Evolutionary conservation across 2,113 vertebrate species (phyloP).

Genomic region (Cathartes aura): DNA sequence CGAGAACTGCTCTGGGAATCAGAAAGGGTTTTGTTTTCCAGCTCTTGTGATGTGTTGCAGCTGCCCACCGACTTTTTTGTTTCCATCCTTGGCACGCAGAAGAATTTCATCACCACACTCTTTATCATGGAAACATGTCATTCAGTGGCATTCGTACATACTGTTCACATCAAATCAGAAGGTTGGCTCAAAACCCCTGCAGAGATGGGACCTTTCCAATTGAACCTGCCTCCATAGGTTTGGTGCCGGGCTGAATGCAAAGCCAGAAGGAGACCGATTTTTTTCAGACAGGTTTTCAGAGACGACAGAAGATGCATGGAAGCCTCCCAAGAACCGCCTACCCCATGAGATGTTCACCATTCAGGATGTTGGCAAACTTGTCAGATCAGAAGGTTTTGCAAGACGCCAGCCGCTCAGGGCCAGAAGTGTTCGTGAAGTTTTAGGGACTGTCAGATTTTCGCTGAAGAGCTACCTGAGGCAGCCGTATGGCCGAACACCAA

Average conservation of each 20-base stretch:
- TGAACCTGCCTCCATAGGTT: conserved; percentile 60
- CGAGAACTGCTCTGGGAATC: background rate
- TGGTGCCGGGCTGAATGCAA: conserved; percentile 15
- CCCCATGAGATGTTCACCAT: conserved; percentile 62
- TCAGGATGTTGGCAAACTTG: conserved; percentile 66
- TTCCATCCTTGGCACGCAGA: conserved; percentile 46
- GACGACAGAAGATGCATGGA: conserved; percentile 64
- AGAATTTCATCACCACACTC: conserved; percentile 62
- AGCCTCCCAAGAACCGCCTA: conserved; percentile 66
- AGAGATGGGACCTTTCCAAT: conserved; percentile 59
- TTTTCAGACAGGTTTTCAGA: conserved; percentile 63
- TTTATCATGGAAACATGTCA: conserved; percentile 70
- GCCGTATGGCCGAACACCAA: conserved; percentile 51
- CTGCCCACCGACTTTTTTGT: conserved; percentile 67
- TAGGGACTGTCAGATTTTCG: conserved; percentile 39
- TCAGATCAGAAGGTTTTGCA: conserved; percentile 69
- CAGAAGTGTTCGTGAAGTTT: conserved; percentile 58
- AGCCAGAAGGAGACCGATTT: conserved; percentile 60
- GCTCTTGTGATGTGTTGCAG: conserved; percentile 61
- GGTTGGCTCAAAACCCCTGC: conserved; percentile 47
- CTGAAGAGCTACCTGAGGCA: conserved; percentile 65
- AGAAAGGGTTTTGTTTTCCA: conserved; percentile 37
- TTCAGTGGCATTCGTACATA: conserved; percentile 48
- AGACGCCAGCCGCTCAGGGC: conserved; percentile 52
- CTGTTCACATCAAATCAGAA: conserved; percentile 65